Base-by-base conservation (phyloP, 2,888 invertebrate genomes). In the Drosophila histrio region DNA sequence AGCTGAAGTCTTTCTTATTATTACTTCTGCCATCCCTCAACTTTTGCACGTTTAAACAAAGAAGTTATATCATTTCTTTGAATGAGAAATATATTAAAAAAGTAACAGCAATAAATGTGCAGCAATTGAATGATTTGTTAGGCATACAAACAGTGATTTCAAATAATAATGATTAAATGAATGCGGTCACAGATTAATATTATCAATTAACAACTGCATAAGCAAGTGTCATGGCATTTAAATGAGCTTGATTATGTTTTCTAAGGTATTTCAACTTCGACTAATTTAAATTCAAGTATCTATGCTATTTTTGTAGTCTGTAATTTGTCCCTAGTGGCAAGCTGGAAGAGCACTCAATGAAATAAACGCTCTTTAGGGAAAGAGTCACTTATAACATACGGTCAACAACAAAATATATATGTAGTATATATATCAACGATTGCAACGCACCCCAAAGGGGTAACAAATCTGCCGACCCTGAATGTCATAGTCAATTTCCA, bases 281-380 rank as follows among this genome's bases (percentile, higher is more conserved):
- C 1, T 26, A 15, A 13, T 19, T 26, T 11, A n/a, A 36, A 36
- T 30, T 22, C 8, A 1, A 19, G 4, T 19, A 19, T 28, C 38
- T 28, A 17, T 9, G 19, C 13, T 52, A n/a, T 8, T 38, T 39
- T 50, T 38, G n/a, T n/a, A 15, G 21, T n/a, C 15, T 8, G 28
- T 44, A 50, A 72, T 72, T 43, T 49, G 2, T 53, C 70, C 65
- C 69, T 21, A 22, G 50, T 15, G 62, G 11, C 13, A 34, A 26
- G 28, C 36, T 30, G 19, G 15, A 53, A 53, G 26, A 26, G 30
- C 49, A 50, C 39, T 60, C 30, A 9, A 38, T 15, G n/a, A 9
- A 7, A 11, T 72, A 72, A 66, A 32, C 38, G 39, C 24, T 32
- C 19, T 41, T 26, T 19, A 34, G 75, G 75, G 75, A 54, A 52